Evolutionary conservation across 2,797 vertebrate genomes (phyloP).

Genomic region (Periparus ater): DNA sequence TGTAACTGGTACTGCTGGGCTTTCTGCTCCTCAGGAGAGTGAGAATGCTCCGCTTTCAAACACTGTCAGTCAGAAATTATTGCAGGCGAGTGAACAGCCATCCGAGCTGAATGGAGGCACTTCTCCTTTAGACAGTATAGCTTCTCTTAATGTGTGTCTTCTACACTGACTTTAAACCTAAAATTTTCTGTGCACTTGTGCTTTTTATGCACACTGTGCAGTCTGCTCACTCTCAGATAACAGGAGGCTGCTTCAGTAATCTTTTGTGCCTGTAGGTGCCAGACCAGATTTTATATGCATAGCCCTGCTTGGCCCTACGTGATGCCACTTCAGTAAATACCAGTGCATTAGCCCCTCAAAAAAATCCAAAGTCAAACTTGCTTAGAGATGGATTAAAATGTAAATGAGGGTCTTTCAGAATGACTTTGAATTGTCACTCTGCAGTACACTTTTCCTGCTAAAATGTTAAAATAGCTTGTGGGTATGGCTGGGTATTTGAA

Average conservation of each 20-base stretch:
- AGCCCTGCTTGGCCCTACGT: not conserved
- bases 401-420: not conserved
- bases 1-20: conserved; percentile 67
- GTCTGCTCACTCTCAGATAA: not conserved
- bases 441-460: not conserved
- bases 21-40: not conserved
- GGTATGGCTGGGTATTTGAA: not conserved
- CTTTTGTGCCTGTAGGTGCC: not conserved
- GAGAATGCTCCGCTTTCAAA: not conserved
- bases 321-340: not conserved
- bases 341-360: not conserved
- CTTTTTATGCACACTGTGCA: not conserved
- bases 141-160: not conserved
- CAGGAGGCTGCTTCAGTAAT: not conserved
- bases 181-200: not conserved
- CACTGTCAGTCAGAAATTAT: not conserved
- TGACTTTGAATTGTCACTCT: not conserved
- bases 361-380: not conserved
- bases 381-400: not conserved
- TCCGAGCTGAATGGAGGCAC: not conserved
- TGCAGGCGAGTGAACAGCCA: not conserved
- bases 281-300: not conserved
- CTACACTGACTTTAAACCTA: not conserved
- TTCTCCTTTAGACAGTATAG: not conserved
- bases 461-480: not conserved